Conservation (phyloP, 2,113 vertebrate genomes). For the Microtus montanus region DNA sequence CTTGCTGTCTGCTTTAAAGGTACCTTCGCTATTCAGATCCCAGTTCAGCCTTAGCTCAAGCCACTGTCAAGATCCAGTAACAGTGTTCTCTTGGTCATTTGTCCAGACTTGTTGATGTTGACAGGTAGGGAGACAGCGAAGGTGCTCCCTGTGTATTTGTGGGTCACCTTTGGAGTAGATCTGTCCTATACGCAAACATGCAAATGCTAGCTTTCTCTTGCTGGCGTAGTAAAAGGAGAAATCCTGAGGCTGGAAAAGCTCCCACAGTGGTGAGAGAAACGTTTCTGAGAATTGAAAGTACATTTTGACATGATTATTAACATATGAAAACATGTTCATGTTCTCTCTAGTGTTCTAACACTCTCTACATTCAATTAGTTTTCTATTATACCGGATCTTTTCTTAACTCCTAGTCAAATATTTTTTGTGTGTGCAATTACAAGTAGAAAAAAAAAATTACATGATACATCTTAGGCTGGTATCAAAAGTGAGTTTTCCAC, state of each 20-base stretch:
- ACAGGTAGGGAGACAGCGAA: conserved; percentile 34
- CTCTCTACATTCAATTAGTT: conserved; percentile 54
- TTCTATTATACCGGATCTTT: conserved; percentile 36
- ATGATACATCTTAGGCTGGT: conserved; percentile 52
- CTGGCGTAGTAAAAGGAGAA: not conserved
- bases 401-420: not conserved
- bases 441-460: conserved; percentile 31
- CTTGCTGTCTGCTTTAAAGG: conserved; percentile 75
- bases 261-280: not conserved
- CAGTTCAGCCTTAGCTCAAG: conserved; percentile 72
- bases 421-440: conserved; percentile 18
- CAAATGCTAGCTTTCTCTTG: conserved; percentile 41
- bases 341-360: conserved; percentile 45
- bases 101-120: conserved; percentile 74
- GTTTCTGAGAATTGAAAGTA: conserved; percentile 69
- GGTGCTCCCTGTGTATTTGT: conserved; percentile 66
- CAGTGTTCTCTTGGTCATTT: conserved; percentile 74
- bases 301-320: conserved; percentile 65
- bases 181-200: conserved; percentile 58
- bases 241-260: not conserved
- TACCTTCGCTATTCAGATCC: conserved; percentile 80
- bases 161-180: conserved; percentile 62
- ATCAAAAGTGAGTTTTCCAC: conserved; percentile 34
- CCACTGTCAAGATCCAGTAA: conserved; percentile 55
- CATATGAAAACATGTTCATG: not conserved